Evolutionary conservation across 2,888 invertebrate species (phyloP).

Genomic region (Hedychridium roseum): DNA sequence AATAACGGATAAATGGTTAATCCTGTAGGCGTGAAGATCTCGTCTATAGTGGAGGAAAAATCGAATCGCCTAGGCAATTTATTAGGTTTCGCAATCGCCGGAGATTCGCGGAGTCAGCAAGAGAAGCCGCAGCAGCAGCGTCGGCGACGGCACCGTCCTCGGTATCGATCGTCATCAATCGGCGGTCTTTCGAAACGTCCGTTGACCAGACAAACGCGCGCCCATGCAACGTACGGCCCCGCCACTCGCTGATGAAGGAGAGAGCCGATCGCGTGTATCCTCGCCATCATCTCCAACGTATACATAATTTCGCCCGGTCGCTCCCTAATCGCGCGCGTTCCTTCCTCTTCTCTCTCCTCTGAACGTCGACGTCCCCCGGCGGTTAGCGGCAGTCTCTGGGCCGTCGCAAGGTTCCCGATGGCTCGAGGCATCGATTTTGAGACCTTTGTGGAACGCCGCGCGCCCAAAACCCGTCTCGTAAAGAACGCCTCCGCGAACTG

Average conservation of each 20-base stretch:
- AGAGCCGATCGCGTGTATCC: conserved; percentile 39
- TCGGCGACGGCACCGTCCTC: background rate
- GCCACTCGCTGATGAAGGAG: conserved; percentile 14
- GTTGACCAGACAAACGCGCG: conserved; percentile 12
- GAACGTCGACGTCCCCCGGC: background rate
- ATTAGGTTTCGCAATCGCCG: too few relatives aligned
- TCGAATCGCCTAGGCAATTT: too few relatives aligned
- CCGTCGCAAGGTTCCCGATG: conserved; percentile 36
- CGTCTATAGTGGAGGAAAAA: too few relatives aligned
- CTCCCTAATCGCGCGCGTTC: conserved; percentile 33
- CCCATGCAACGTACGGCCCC: conserved; percentile 10
- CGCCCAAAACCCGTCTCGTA: too few relatives aligned
- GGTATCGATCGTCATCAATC: conserved; percentile 10
- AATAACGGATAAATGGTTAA: too few relatives aligned
- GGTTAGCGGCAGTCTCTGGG: conserved; percentile 39
- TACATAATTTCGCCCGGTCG: conserved; percentile 43
- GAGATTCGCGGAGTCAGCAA: too few relatives aligned
- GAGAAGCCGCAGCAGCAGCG: too few relatives aligned
- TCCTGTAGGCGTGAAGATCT: too few relatives aligned
- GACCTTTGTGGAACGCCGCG: too few relatives aligned
- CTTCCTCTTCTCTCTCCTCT: conserved; percentile 7
- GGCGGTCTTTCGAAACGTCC: conserved; percentile 15
- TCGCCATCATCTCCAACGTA: conserved; percentile 45
- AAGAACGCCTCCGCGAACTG: too few relatives aligned
- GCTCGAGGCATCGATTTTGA: conserved; percentile 39